Base-by-base conservation (phyloP, 2,888 invertebrate species). In the Drosophila anceps region DNA sequence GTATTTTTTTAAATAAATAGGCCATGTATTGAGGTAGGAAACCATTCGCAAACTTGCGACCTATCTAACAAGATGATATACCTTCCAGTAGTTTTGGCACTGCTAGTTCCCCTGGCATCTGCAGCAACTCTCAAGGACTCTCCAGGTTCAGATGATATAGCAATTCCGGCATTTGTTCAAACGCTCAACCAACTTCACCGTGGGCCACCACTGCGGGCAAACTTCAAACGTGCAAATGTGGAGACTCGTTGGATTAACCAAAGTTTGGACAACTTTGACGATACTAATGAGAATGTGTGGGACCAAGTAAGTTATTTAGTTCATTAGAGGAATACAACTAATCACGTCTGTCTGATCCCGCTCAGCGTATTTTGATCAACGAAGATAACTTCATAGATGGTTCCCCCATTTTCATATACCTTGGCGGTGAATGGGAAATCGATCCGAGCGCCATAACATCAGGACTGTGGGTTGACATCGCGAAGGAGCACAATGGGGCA, bases 391-490 rank as follows among this genome's bases (percentile, higher is more conserved):
- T 87, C 7, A 69, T 76, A 6, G 83, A 91, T 6, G 94, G 94
- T 0, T 94, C 93, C 0, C 95, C 96, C 0, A 94, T 95, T 7
- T 94, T 95, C 35, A 94, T 96, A 50, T 94, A 94, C 90, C 92
- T 97, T 57, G 97, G 97, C 0, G 91, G 90, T 7, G 97, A 97
- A 92, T 96, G 96, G 94, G 91, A 92, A 9, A 96, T 96, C 68
- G 91, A 93, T 8, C 92, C 94, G 0, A 93, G 93, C 6, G 95
- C 94, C 94, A 92, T 96, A 76, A 86, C 88, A 27, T 90, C 88
- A 0, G 96, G 96, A 3, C 93, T 95, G 57, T 95, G 95, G 81
- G 93, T 94, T 65, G 94, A 95, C 54, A 92, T 95, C 77, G 96
- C 95, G 0, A 73, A 88, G 50, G 76, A 91, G 8, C 93, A 95